Percentiles rank a stretch among this genome's conserved stretches.
These are phyloP conservation scores for Aspidiotus rigidus DNA, from an alignment of 2,888 invertebrate species.

Conservation along the genomic window DNA sequence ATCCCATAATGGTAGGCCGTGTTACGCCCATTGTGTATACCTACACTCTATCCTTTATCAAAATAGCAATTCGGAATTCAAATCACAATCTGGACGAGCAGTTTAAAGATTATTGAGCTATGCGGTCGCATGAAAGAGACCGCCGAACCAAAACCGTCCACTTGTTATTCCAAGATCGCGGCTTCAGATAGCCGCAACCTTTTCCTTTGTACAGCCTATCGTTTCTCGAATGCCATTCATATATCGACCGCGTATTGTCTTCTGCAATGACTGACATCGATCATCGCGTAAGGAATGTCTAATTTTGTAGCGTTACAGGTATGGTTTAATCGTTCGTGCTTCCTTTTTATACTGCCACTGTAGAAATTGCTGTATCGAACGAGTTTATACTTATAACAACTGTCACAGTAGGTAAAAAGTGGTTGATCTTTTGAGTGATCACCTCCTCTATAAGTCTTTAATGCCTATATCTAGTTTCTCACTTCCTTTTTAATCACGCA, in stretches of 20 bases:
- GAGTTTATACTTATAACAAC: no score
- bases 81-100: conserved; percentile 28
- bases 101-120: conserved; percentile 25
- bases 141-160: conserved; percentile 21
- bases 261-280: conserved; percentile 24
- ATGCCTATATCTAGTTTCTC: no score
- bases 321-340: no score
- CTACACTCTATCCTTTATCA: conserved; percentile 8
- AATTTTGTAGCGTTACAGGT: neutral
- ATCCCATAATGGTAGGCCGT: neutral
- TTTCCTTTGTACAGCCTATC: neutral
- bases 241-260: conserved; percentile 11
- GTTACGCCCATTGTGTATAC: conserved; percentile 19
- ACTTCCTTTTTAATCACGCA: no score
- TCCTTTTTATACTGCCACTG: no score
- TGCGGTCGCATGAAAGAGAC: conserved; percentile 23
- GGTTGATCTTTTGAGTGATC: no score
- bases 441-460: no score
- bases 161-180: conserved; percentile 28
- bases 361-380: no score
- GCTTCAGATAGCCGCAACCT: conserved; percentile 20
- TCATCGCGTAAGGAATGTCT: conserved; percentile 20
- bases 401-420: no score
- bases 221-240: conserved; percentile 22
- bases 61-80: conserved; percentile 31